Percentiles rank a stretch among this genome's conserved stretches.
phyloP scores from a whole-genome alignment of 2,888 invertebrate species.

The Therioaphis trifolii region DNA sequence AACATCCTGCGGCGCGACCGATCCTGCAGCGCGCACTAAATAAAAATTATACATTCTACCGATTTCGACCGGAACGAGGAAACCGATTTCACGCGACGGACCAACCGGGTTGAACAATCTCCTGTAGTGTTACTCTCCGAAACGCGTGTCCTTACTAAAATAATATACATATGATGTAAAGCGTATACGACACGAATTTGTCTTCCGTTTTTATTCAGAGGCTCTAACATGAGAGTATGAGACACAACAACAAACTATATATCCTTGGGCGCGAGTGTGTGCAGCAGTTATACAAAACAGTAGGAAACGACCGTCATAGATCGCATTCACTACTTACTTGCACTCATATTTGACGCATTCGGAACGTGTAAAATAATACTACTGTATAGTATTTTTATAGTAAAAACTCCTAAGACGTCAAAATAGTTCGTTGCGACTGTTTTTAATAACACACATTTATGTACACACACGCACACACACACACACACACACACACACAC shows the following conservation, averaged over 20 bases:
- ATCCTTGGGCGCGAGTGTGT: conserved; percentile 18
- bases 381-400: too few species aligned
- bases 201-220: neutral
- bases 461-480: too few species aligned
- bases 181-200: neutral
- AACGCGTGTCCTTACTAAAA: neutral
- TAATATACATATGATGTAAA: neutral
- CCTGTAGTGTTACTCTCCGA: neutral
- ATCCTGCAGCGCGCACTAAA: neutral
- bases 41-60: neutral
- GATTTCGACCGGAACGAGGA: conserved; percentile 24
- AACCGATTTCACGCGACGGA: conserved; percentile 30
- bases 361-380: too few species aligned
- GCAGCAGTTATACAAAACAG: conserved; percentile 8
- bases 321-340: neutral
- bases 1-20: conserved; percentile 13
- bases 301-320: conserved; percentile 25
- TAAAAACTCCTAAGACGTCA: too few species aligned
- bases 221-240: neutral
- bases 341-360: too few species aligned
- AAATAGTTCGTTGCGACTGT: too few species aligned
- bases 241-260: neutral
- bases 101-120: neutral
- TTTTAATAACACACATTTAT: too few species aligned
- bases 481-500: too few species aligned